These are phyloP conservation scores for Diarsia brunnea DNA, from an alignment of 2,888 invertebrate genomes.

Conservation along the genomic window DNA sequence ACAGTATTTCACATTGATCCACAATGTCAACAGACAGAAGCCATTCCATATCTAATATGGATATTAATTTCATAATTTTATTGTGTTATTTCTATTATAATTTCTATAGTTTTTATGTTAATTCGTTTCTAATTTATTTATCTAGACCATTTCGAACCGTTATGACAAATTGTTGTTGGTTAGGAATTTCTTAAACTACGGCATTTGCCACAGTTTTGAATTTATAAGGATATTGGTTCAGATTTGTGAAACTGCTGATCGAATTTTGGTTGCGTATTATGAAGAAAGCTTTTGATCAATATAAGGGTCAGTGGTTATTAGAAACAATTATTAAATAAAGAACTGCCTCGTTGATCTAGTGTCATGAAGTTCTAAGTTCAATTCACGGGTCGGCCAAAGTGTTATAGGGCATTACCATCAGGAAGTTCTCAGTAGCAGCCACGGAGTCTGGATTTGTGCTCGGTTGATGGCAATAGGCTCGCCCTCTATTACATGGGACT, in stretches of 20 bases:
- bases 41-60: neutral
- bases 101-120: conserved; percentile 41
- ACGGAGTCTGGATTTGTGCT: too few relatives aligned
- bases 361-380: too few relatives aligned
- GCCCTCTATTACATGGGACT: too few relatives aligned
- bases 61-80: conserved; percentile 8
- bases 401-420: too few relatives aligned
- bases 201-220: neutral
- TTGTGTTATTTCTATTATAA: conserved; percentile 18
- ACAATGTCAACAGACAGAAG: neutral
- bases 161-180: neutral
- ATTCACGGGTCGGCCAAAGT: too few relatives aligned
- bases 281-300: neutral
- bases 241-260: conserved; percentile 1
- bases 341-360: too few relatives aligned
- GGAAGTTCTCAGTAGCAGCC: too few relatives aligned
- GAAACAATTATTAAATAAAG: neutral
- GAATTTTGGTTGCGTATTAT: neutral
- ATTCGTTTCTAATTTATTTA: conserved; percentile 49
- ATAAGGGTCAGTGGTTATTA: neutral
- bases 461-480: too few relatives aligned
- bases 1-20: neutral
- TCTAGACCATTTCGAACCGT: conserved; percentile 32
- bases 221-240: conserved; percentile 13
- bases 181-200: neutral